These are phyloP conservation scores for Drosophila teissieri DNA, from an alignment of 1,140 invertebrate species.

Conservation along the genomic window DNA sequence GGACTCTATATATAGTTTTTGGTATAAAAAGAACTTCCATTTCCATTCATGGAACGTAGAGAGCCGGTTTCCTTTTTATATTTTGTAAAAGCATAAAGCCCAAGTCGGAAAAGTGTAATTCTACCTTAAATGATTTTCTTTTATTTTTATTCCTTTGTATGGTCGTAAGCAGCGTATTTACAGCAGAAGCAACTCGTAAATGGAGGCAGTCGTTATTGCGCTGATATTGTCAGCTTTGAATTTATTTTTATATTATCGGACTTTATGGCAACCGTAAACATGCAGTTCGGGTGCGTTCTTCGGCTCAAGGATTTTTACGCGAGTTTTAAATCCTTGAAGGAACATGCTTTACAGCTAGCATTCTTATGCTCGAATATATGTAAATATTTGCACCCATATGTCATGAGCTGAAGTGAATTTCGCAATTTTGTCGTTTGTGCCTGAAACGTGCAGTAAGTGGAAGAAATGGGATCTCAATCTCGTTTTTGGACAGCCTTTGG, in stretches of 20 bases:
- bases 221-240: slow-evolving; percentile 31
- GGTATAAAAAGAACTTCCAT: background rate
- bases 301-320: slow-evolving; percentile 5
- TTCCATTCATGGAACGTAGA: background rate
- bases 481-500: background rate
- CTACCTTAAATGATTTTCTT: slow-evolving; percentile 9
- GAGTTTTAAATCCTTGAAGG: slow-evolving; percentile 26
- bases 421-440: slow-evolving; percentile 32
- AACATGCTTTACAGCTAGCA: background rate
- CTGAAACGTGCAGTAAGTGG: slow-evolving; percentile 50
- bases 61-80: background rate
- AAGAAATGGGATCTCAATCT: slow-evolving; percentile 1
- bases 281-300: slow-evolving; percentile 7
- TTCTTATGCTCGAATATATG: slow-evolving; percentile 16
- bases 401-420: slow-evolving; percentile 1
- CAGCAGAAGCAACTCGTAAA: slow-evolving; percentile 32
- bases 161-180: slow-evolving; percentile 8
- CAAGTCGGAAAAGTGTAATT: background rate
- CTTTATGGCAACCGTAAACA: slow-evolving; percentile 50
- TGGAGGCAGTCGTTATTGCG: slow-evolving; percentile 1
- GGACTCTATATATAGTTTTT: background rate
- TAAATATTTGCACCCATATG: slow-evolving; percentile 26
- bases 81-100: background rate
- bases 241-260: slow-evolving; percentile 54
- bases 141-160: slow-evolving; percentile 1